A percentile compares a stretch with the other conserved stretches of the same genome.
Conservation (phyloP, 2,888 invertebrate genomes). For the Papilio elwesi region DNA sequence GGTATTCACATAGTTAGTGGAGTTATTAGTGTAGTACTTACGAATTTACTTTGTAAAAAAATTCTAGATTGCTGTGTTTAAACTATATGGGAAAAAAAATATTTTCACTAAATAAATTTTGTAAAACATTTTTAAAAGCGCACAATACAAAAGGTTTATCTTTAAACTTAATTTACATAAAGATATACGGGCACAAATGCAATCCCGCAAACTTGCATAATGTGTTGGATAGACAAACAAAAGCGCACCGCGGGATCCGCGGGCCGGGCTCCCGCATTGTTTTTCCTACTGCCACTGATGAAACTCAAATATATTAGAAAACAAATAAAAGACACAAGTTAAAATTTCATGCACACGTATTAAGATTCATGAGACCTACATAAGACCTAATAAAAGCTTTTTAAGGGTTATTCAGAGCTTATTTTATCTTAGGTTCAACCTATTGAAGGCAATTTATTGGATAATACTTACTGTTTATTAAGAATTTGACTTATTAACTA, state of each 20-base stretch:
- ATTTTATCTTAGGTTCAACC: too few species aligned
- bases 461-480: too few species aligned
- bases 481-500: too few species aligned
- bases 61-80: not conserved
- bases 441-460: too few species aligned
- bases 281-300: not conserved
- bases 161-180: slow-evolving; percentile 22
- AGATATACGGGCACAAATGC: slow-evolving; percentile 40
- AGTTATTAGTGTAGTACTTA: not conserved
- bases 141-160: slow-evolving; percentile 29
- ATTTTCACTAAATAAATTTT: slow-evolving; percentile 22
- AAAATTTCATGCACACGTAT: not conserved
- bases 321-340: not conserved
- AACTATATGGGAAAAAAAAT: not conserved
- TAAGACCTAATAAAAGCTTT: not conserved
- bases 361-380: not conserved
- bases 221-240: slow-evolving; percentile 45
- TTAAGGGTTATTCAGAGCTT: too few species aligned
- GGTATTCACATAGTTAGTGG: too few species aligned
- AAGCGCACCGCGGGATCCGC: slow-evolving; percentile 50
- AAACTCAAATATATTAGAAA: slow-evolving; percentile 5
- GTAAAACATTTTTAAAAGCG: slow-evolving; percentile 19
- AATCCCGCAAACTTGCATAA: slow-evolving; percentile 40
- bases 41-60: not conserved
- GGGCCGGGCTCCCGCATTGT: slow-evolving; percentile 45